phyloP scores from a whole-genome alignment of 2,888 invertebrate species.

The Salpingus planirostris region DNA sequence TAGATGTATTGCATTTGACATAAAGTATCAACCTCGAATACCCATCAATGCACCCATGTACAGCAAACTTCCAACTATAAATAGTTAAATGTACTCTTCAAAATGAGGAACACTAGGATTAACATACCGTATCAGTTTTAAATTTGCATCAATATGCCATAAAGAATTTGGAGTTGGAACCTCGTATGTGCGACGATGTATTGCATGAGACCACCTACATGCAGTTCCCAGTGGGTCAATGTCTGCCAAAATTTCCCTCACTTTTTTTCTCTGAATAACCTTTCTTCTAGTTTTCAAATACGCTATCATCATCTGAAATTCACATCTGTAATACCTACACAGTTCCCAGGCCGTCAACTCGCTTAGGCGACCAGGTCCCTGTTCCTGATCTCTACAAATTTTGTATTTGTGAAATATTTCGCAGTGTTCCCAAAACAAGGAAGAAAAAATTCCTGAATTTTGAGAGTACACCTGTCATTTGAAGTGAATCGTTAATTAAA shows the following conservation, averaged over 20 bases:
- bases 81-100: background rate
- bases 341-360: too few relatives aligned
- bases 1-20: constrained; percentile 2
- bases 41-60: constrained; percentile 6
- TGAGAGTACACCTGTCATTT: too few relatives aligned
- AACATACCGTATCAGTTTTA: constrained; percentile 5
- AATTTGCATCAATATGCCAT: constrained; percentile 9
- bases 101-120: background rate
- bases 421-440: too few relatives aligned
- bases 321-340: too few relatives aligned
- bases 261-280: constrained; percentile 3
- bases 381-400: too few relatives aligned
- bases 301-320: constrained; percentile 5
- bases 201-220: constrained; percentile 2
- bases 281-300: constrained; percentile 1
- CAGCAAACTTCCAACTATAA: constrained; percentile 1
- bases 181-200: constrained; percentile 5
- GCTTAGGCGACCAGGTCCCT: too few relatives aligned
- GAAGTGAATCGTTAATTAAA: too few relatives aligned
- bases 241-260: background rate
- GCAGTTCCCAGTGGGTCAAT: constrained; percentile 5
- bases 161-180: constrained; percentile 8
- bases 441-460: too few relatives aligned
- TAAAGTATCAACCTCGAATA: constrained; percentile 3
- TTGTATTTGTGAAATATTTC: too few relatives aligned